These are phyloP conservation scores for Limonius californicus DNA, from an alignment of 1,140 invertebrate species.

Conservation along the genomic window DNA sequence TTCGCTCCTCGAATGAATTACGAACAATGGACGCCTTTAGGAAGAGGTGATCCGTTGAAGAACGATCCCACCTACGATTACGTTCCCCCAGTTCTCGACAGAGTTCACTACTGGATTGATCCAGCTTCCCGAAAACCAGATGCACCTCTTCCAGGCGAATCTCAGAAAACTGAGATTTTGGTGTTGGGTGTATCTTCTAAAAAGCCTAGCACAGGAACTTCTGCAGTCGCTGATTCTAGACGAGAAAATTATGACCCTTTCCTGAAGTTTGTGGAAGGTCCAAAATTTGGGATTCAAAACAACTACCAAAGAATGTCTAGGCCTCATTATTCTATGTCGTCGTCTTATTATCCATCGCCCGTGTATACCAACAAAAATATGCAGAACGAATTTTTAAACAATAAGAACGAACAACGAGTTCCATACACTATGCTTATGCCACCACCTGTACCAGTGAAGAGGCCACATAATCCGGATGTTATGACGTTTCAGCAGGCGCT, in stretches of 20 bases:
- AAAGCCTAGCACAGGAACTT: conserved; percentile 53
- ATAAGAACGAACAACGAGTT: conserved; percentile 47
- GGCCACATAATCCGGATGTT: background rate
- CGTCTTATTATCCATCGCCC: conserved; percentile 37
- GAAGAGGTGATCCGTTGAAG: conserved; percentile 70
- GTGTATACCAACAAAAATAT: conserved; percentile 44
- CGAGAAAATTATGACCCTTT: conserved; percentile 49
- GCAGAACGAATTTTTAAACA: conserved; percentile 45
- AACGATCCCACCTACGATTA: conserved; percentile 80
- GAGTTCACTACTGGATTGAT: conserved; percentile 73
- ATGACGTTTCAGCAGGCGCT: background rate
- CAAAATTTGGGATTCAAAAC: conserved; percentile 44
- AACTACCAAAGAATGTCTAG: conserved; percentile 37
- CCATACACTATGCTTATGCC: conserved; percentile 65
- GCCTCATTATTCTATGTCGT: conserved; percentile 32
- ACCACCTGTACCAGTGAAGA: conserved; percentile 49
- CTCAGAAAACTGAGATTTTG: conserved; percentile 61
- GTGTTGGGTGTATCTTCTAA: conserved; percentile 64
- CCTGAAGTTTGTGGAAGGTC: conserved; percentile 51
- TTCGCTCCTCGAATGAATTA: conserved; percentile 69
- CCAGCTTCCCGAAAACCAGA: conserved; percentile 48
- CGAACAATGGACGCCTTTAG: conserved; percentile 72
- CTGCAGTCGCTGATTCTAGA: conserved; percentile 39
- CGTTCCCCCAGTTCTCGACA: conserved; percentile 69
- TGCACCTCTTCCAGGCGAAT: conserved; percentile 33